Evolutionary conservation across 2,113 vertebrate genomes (phyloP), one percentile per base, ranked within the genome.

Genomic region (Callithrix jacchus): DNA sequence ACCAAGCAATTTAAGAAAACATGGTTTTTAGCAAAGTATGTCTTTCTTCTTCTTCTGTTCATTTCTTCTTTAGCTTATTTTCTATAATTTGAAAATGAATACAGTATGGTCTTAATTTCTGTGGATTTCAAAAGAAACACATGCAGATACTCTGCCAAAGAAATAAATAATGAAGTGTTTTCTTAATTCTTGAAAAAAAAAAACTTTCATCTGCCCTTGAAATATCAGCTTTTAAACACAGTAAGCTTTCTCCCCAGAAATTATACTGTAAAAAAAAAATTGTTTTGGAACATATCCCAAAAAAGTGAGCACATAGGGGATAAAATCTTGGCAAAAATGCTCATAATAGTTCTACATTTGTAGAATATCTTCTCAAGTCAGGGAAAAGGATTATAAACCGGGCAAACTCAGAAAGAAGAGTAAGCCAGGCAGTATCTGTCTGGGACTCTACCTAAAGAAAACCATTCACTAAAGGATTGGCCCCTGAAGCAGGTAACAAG

Each of bases 221-320:
- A 96, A 92, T 96, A 94, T 71, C 73, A 91, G 74, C 56, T 92
- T 97, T 97, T 96, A 95, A 96, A 94, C 40, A 95, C 13, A 93
- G 40, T 89, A 93, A 94, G 81, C 74, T 93, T 92, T 64, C 54
- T 93, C 64, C 11, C 6, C 17, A 88, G 42, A 93, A 97, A 96
- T 54, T 70, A 40, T 35, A 80, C 49, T 88, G 23, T 18, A 40
- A 77, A 77, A 76, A 92, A 96, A 92, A 96, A 91, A 37, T 16
- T 85, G 10, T 68, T 93, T 94, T 92, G 74, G 96, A 97, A 86
- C 14, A 49, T 82, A 89, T 96, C 83, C 91, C 71, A n/a, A 87
- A 91, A 92, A 61, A 93, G 37, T 54, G 20, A 94, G 80, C 45
- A 94, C 32, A 87, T 16, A 82, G 56, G 30, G 70, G 74, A 93